Conservation (phyloP, 1,140 invertebrate genomes). For the Samia ricini region DNA sequence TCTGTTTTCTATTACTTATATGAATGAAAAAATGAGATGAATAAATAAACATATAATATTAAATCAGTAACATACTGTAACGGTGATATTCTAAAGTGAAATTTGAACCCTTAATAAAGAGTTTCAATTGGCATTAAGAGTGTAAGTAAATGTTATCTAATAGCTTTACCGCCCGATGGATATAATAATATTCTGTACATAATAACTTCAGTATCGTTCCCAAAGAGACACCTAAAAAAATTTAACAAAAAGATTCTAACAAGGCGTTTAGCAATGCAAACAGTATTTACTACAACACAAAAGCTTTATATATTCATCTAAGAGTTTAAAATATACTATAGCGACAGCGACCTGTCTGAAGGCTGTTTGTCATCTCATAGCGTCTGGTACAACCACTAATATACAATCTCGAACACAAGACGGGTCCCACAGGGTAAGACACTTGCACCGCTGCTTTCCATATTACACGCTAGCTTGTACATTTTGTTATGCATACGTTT, state of each 20-base stretch:
- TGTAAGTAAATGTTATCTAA: not conserved
- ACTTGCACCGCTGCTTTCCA: conserved; percentile 1
- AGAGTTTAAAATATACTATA: conserved; percentile 33
- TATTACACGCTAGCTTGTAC: not conserved
- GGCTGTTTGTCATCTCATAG: conserved; percentile 34
- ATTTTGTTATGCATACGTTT: not conserved
- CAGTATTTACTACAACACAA: not conserved
- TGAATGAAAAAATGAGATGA: too few species aligned
- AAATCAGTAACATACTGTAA: too few species aligned
- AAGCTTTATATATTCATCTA: conserved; percentile 25
- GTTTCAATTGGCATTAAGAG: not conserved
- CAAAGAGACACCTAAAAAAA: not conserved
- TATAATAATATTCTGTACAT: not conserved
- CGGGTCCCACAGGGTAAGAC: not conserved
- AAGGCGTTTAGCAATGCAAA: not conserved
- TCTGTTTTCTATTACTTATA: too few species aligned
- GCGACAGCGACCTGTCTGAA: conserved; percentile 51
- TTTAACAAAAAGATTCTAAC: not conserved
- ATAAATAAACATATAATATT: too few species aligned
- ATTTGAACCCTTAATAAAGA: not conserved
- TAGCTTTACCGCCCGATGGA: not conserved
- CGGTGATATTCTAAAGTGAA: too few species aligned
- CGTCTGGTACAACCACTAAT: conserved; percentile 39
- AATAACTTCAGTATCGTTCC: not conserved
- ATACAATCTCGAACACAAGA: conserved; percentile 45